Conservation (phyloP, 2,888 invertebrate genomes). For the Aleiodes testaceus region DNA sequence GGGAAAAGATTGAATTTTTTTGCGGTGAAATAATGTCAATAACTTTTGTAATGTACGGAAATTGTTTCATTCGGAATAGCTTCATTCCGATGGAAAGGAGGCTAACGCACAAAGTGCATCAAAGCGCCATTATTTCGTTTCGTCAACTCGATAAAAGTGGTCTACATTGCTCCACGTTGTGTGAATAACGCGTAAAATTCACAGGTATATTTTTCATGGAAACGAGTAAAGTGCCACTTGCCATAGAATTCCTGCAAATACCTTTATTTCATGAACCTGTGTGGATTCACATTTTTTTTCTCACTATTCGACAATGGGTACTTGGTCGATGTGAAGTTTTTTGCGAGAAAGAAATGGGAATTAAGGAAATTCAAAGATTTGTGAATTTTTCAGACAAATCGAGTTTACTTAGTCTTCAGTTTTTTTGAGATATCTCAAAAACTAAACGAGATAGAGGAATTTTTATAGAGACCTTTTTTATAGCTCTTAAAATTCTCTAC, state of each 20-base stretch:
- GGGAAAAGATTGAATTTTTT: no score
- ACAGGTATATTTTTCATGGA: constrained; percentile 12
- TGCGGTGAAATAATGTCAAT: neutral
- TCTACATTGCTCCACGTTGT: constrained; percentile 4
- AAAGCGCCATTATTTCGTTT: constrained; percentile 46
- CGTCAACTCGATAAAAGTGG: constrained; percentile 41
- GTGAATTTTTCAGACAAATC: no score
- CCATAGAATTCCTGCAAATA: constrained; percentile 34
- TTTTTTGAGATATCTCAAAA: no score
- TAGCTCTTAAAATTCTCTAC: no score
- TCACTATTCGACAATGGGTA: constrained; percentile 24
- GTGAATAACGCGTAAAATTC: constrained; percentile 39
- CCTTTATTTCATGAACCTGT: constrained; percentile 38
- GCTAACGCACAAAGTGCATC: constrained; percentile 24
- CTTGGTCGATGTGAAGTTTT: constrained; percentile 3
- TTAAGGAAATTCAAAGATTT: neutral
- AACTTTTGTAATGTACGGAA: neutral
- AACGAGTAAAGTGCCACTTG: constrained; percentile 33
- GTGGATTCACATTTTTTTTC: constrained; percentile 15
- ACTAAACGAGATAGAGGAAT: no score
- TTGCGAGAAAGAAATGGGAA: neutral
- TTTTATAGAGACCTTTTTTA: no score
- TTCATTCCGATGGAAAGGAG: neutral
- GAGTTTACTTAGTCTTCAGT: no score
- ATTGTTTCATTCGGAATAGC: neutral